phyloP scores from a whole-genome alignment of 2,113 vertebrate genomes.

The Ursus arctos region DNA sequence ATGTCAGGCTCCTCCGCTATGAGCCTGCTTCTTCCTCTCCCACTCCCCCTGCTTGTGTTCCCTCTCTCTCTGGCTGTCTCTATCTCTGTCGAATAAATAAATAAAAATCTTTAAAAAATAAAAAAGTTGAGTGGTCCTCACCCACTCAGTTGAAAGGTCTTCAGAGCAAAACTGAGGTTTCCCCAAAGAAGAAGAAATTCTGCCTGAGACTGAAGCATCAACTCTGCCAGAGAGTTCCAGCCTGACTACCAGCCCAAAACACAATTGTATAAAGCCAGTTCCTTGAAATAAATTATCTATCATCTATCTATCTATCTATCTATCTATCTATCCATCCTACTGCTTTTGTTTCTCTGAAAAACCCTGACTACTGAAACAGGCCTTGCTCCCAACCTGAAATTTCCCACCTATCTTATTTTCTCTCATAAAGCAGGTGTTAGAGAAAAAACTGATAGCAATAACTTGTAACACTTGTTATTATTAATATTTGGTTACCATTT shows the following conservation, averaged over 20 bases:
- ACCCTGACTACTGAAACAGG: neutral
- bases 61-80: too few relatives aligned
- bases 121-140: neutral
- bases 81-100: too few relatives aligned
- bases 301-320: neutral
- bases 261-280: neutral
- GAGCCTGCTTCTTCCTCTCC: too few relatives aligned
- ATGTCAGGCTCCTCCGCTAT: too few relatives aligned
- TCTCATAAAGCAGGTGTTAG: neutral
- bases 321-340: neutral
- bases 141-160: neutral
- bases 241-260: neutral
- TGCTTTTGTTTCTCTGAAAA: neutral
- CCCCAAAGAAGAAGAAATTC: neutral
- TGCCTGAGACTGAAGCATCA: neutral
- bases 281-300: neutral
- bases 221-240: neutral
- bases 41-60: too few relatives aligned
- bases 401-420: constrained; percentile 3
- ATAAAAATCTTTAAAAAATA: too few relatives aligned
- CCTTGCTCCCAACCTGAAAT: neutral
- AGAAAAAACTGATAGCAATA: neutral
- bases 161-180: neutral
- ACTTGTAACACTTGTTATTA: neutral
- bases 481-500: neutral